phyloP scores from a whole-genome alignment of 1,140 invertebrate species.

The Bombus cullumanus region DNA sequence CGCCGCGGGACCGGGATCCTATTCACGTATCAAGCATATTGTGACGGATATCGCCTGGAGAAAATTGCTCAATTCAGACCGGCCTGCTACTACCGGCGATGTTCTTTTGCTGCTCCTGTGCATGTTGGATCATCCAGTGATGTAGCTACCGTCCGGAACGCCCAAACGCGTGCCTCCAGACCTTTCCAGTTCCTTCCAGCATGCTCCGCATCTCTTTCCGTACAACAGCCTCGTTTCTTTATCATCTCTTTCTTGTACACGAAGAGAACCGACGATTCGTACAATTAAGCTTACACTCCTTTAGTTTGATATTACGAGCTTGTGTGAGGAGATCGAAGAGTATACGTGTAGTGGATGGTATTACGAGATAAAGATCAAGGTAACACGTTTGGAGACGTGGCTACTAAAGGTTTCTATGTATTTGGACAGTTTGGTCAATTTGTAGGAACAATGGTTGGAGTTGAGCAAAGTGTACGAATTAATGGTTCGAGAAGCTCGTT shows the following conservation, averaged over 20 bases:
- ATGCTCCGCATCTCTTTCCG: background rate
- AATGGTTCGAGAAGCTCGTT: background rate
- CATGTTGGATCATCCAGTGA: constrained; percentile 19
- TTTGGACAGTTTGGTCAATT: background rate
- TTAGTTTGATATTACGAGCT: background rate
- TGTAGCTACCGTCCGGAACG: constrained; percentile 34
- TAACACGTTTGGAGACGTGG: background rate
- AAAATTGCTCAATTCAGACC: constrained; percentile 67
- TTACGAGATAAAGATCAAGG: background rate
- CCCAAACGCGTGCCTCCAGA: constrained; percentile 48
- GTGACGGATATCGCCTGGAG: constrained; percentile 52
- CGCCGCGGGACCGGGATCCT: constrained; percentile 46
- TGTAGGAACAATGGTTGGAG: background rate
- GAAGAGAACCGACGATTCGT: too few species aligned
- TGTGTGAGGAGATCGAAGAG: too few species aligned
- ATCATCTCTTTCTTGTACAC: background rate
- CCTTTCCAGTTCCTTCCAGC: constrained; percentile 21
- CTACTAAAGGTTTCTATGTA: background rate
- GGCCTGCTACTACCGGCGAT: constrained; percentile 35
- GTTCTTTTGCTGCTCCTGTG: constrained; percentile 17
- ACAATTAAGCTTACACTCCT: background rate
- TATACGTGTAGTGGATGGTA: background rate
- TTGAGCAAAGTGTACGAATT: background rate
- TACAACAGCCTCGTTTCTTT: too few species aligned
- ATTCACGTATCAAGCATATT: constrained; percentile 61